These are phyloP conservation scores for Lucilia cuprina DNA, from an alignment of 1,140 invertebrate genomes.

Conservation along the genomic window DNA sequence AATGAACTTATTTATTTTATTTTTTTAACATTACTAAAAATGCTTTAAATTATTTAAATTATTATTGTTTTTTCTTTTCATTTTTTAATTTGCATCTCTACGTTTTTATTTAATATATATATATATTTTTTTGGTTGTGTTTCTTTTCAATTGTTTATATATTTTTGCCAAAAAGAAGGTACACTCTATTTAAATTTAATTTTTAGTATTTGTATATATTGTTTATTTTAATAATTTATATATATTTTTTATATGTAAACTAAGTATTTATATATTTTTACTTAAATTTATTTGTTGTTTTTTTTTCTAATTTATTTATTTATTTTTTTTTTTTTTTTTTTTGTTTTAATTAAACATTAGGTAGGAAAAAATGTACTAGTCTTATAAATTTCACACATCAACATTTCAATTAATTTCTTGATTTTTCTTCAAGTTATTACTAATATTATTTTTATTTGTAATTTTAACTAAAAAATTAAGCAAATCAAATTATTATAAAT, in stretches of 20 bases:
- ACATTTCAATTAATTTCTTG: slow-evolving; percentile 48
- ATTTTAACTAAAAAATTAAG: not conserved
- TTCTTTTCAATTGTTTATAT: not conserved
- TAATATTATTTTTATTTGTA: slow-evolving; percentile 35
- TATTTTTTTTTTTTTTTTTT: slow-evolving; percentile 36
- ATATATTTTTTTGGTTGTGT: not conserved
- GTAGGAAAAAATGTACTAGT: slow-evolving; percentile 62
- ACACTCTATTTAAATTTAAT: not conserved
- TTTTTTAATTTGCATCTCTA: not conserved
- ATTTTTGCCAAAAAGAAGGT: not conserved
- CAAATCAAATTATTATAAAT: not conserved
- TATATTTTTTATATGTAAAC: not conserved
- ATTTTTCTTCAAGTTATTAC: slow-evolving; percentile 30
- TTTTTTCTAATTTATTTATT: too few relatives aligned
- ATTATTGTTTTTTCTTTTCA: not conserved
- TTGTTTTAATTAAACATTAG: slow-evolving; percentile 43
- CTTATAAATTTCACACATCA: slow-evolving; percentile 63
- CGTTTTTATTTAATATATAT: not conserved
- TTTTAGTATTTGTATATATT: not conserved
- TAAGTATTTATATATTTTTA: slow-evolving; percentile 18
- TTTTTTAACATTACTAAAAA: not conserved
- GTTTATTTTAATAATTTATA: not conserved
- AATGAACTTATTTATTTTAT: not conserved
- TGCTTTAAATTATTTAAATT: not conserved
- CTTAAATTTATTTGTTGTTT: slow-evolving; percentile 5